Evolutionary conservation across 2,888 invertebrate genomes (phyloP), one percentile per base, ranked within the genome.

Genomic region (Allacma fusca): DNA sequence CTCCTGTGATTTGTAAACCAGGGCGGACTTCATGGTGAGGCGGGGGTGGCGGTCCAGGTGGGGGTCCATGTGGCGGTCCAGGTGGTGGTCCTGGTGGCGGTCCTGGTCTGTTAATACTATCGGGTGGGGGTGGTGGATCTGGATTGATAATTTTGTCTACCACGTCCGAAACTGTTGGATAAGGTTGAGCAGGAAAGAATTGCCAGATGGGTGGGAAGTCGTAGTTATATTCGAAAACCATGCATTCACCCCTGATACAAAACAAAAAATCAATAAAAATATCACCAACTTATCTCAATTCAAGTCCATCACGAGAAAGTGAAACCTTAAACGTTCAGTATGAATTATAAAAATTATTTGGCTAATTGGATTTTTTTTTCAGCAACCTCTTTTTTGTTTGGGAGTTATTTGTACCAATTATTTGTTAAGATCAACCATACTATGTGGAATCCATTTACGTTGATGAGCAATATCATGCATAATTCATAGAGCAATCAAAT

Each of bases 121-220:
- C n/a, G 21, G 74, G 29, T 19, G 67, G 75, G 28, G 71, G 76
- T 5, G 57, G 62, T 4, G 9, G 12, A 12, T 40, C 57, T 12
- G 70, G 57, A 59, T 64, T 76, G 24, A 79, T 79, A 4, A 79
- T 29, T 70, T 79, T 79, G 23, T 77, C 74, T 0, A 82, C 81
- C 0, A 79, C 75, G 76, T 81, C 80, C 1, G 81, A 78, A 28
- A 82, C 76, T 1, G 76, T 77, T 13, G 76, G 78, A 77, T 82
- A 83, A 0, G 82, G 84, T 62, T 84, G 84, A n/a, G 82, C 81
- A 16, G 79, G 75, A 68, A 84, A 83, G 76, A 83, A 84, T 76
- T 84, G 84, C 82, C 83, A 84, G 16, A 73, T 69, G 40, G 76
- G 71, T 23, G 77, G 79, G 62, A 76, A 70, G 12, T 75, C 74